These are phyloP conservation scores for Ypsolopha scabrella DNA, from an alignment of 2,888 invertebrate species.

Conservation along the genomic window DNA sequence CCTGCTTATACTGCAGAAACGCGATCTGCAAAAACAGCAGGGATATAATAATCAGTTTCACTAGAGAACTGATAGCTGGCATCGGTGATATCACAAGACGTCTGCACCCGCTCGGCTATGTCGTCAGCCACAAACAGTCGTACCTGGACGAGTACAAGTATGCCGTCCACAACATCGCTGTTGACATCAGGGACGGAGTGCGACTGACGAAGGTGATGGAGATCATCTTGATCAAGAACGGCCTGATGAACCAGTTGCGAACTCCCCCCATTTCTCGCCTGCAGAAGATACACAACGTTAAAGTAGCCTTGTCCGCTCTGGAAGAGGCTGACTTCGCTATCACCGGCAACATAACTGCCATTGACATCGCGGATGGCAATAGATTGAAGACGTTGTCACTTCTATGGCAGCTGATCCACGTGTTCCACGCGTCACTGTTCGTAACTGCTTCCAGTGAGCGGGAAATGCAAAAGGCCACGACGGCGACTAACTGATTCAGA, in stretches of 20 bases:
- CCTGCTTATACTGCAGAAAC: constrained; percentile 86
- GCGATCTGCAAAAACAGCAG: constrained; percentile 82
- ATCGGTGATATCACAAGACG: constrained; percentile 89
- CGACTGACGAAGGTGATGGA: constrained; percentile 88
- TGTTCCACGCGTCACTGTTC: constrained; percentile 81
- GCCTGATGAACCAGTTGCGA: constrained; percentile 75
- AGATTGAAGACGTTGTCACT: constrained; percentile 88
- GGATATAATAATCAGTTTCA: constrained; percentile 81
- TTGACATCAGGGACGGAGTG: constrained; percentile 90
- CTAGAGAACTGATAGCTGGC: constrained; percentile 81
- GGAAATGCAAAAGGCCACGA: constrained; percentile 39
- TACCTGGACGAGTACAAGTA: constrained; percentile 91
- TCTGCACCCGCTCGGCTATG: constrained; percentile 80
- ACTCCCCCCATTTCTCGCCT: constrained; percentile 88
- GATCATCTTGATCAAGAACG: constrained; percentile 77
- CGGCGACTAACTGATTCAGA: constrained; percentile 45
- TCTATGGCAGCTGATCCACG: constrained; percentile 91
- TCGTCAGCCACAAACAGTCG: constrained; percentile 82
- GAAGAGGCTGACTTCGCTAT: constrained; percentile 71
- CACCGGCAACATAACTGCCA: constrained; percentile 75
- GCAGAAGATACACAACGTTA: constrained; percentile 89
- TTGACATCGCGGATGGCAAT: constrained; percentile 89
- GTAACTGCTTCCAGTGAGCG: constrained; percentile 72
- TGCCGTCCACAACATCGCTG: constrained; percentile 81
- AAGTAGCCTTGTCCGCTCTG: constrained; percentile 79